phyloP scores from a whole-genome alignment of 2,797 vertebrate genomes.

The Tachyglossus aculeatus region DNA sequence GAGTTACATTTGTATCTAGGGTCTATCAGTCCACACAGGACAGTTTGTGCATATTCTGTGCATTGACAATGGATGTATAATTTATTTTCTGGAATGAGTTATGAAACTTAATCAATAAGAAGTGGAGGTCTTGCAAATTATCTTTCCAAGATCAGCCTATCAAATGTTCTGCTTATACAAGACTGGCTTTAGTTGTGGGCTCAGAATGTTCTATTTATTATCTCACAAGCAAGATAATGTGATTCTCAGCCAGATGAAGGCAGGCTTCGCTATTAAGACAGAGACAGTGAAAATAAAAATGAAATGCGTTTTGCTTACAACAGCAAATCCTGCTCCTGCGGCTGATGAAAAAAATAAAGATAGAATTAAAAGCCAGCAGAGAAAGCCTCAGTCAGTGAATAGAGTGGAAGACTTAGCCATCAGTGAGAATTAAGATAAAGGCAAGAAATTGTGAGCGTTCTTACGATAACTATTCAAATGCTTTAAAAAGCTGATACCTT shows the following conservation, averaged over 20 bases:
- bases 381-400: background rate
- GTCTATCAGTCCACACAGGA: slow-evolving; percentile 15
- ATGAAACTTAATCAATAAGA: slow-evolving; percentile 63
- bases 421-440: fast-evolving
- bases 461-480: too few species aligned
- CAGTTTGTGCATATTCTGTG: slow-evolving; percentile 32
- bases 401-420: background rate
- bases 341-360: slow-evolving; percentile 14
- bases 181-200: slow-evolving; percentile 23
- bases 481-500: too few species aligned
- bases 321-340: slow-evolving; percentile 29
- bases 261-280: slow-evolving; percentile 41
- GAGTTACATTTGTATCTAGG: slow-evolving; percentile 9
- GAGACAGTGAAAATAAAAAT: slow-evolving; percentile 49
- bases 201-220: slow-evolving; percentile 29
- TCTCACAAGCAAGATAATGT: slow-evolving; percentile 32
- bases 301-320: slow-evolving; percentile 40
- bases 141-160: slow-evolving; percentile 43
- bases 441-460: fast-evolving
- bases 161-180: slow-evolving; percentile 15
- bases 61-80: slow-evolving; percentile 40
- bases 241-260: slow-evolving; percentile 24
- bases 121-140: slow-evolving; percentile 60
- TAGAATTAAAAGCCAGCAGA: background rate
- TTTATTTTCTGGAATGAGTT: slow-evolving; percentile 57